These are phyloP conservation scores for Charadrius vociferus DNA, from an alignment of 2,113 vertebrate species.

Conservation along the genomic window DNA sequence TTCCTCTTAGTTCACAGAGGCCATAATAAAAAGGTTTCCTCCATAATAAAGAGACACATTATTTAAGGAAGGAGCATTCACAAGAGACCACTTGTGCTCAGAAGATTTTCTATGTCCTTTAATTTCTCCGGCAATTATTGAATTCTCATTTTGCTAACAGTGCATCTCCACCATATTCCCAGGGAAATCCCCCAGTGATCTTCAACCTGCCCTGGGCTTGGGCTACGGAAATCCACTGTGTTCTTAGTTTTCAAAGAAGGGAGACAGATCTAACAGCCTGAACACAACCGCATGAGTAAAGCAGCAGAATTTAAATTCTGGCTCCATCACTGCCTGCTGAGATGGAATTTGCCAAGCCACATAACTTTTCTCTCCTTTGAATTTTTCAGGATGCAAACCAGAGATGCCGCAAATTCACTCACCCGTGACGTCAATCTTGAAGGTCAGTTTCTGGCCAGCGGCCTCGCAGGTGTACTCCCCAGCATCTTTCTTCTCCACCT, in stretches of 20 bases:
- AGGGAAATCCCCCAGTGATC: background rate
- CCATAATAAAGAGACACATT: background rate
- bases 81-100: fast-evolving
- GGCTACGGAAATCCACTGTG: background rate
- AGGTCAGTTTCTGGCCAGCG: slow-evolving; percentile 78
- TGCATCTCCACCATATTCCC: background rate
- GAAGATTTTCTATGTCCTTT: background rate
- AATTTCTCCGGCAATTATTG: background rate
- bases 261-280: background rate
- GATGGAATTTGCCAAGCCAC: background rate
- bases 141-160: background rate
- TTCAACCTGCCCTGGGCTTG: background rate
- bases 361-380: fast-evolving
- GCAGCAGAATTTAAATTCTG: background rate
- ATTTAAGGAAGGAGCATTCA: background rate
- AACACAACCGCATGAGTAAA: background rate
- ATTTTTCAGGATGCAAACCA: background rate
- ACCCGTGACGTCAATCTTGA: slow-evolving; percentile 74
- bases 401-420: background rate
- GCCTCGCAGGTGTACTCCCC: slow-evolving; percentile 82
- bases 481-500: slow-evolving; percentile 79
- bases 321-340: background rate
- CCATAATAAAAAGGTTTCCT: background rate
- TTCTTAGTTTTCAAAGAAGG: background rate
- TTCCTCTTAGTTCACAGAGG: background rate